Evolutionary conservation across 2,797 vertebrate genomes (phyloP), one percentile per base, ranked within the genome.

Genomic region (Gymnoscopelus braueri): DNA sequence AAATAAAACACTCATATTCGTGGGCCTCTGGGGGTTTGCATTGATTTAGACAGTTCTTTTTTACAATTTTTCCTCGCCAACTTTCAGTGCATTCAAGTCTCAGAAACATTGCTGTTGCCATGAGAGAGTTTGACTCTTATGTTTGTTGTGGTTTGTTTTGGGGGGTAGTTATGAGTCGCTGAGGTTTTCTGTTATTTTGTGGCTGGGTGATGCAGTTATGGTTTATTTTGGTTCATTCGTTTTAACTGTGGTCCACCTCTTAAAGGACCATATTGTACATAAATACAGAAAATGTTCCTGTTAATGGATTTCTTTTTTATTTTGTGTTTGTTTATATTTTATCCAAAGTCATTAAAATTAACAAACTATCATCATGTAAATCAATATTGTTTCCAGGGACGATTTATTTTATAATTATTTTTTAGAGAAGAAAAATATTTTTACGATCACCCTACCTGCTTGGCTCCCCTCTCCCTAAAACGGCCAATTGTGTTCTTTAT

Each of bases 1-100:
- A 81, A 86, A 89, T 77, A 82, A 79, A 82, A 75, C 19, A 65
- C 68, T 79, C 72, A 39, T 10, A 69, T 15, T 1, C 12, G 39
- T 60, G 68, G 53, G 68, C 60, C 72, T 74, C 44, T 44, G 52
- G 71, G 60, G 71, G 65, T 64, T 70, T 60, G 49, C 48, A 55
- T 47, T 44, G 60, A 49, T 76, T 69, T 71, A 29, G 56, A 32
- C 39, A 8, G 2, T 8, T 14, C 15, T 62, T 67, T 63, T 63
- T 23, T 39, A 7, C 7, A 6, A 7, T 39, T 39, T 64, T 47
- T 8, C 32, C 56, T 57, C 51, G 35, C 59, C 56, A 48, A 55
- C 39, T 64, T 77, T 76, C 0, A 7, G n/a, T 62, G 65, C 55
- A 69, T 83, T 79, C 63, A 71, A 77, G 65, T 24, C 24, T 5